A percentile compares a stretch with the other conserved stretches of the same genome.
These are phyloP conservation scores for Coilia nasus DNA, from an alignment of 2,797 vertebrate species.

Conservation along the genomic window DNA sequence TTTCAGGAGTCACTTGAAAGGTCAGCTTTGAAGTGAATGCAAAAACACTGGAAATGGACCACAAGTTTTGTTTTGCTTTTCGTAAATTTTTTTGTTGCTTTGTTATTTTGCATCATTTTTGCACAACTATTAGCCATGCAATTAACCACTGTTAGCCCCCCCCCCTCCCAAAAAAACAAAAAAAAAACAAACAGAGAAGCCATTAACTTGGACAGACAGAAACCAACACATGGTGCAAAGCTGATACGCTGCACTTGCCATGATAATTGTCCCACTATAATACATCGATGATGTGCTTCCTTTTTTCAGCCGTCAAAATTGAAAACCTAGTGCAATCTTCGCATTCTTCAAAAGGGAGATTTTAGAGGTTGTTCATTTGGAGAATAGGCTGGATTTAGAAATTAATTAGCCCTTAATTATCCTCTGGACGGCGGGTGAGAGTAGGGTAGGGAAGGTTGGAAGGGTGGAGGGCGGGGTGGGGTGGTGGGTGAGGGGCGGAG, in stretches of 20 bases:
- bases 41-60: background rate
- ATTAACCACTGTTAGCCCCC: slow-evolving; percentile 26
- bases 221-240: slow-evolving; percentile 41
- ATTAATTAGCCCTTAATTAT: slow-evolving; percentile 54
- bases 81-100: too few relatives aligned
- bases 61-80: background rate
- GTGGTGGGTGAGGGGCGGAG: background rate
- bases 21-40: background rate
- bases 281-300: slow-evolving; percentile 22
- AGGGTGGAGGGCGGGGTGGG: background rate
- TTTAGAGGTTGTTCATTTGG: slow-evolving; percentile 52
- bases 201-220: slow-evolving; percentile 45
- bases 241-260: slow-evolving; percentile 38
- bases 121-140: slow-evolving; percentile 26
- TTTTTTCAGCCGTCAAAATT: slow-evolving; percentile 53
- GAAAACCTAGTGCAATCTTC: slow-evolving; percentile 56
- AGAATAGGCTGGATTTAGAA: slow-evolving; percentile 61
- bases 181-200: too few relatives aligned
- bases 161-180: slow-evolving; percentile 21
- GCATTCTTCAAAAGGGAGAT: slow-evolving; percentile 56
- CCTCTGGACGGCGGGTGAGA: slow-evolving; percentile 46
- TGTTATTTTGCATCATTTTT: background rate
- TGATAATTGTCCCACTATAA: slow-evolving; percentile 49
- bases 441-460: slow-evolving; percentile 28
- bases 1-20: background rate